phyloP scores from a whole-genome alignment of 2,888 invertebrate species.

The Tanypteryx hageni region DNA sequence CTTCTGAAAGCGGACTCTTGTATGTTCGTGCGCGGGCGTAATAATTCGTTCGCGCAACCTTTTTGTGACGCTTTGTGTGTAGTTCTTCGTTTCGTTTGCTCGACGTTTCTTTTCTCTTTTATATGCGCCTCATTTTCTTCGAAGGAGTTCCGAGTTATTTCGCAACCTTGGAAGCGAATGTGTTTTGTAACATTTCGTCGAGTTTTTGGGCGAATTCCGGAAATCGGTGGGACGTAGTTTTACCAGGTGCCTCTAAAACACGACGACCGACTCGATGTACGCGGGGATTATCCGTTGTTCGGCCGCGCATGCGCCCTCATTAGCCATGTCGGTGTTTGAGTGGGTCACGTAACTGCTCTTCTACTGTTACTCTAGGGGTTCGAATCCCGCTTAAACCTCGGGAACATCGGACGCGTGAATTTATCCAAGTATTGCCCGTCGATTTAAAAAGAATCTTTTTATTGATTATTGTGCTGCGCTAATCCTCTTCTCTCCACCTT shows the following conservation, averaged over 20 bases:
- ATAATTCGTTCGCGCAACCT: not conserved
- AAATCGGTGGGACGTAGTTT: not conserved
- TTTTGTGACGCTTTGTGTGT: not conserved
- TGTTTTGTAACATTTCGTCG: not conserved
- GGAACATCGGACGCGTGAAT: not conserved
- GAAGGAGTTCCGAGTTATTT: not conserved
- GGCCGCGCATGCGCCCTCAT: not conserved
- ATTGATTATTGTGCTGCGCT: too few species aligned
- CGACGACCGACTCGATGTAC: not conserved
- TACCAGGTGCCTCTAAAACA: not conserved
- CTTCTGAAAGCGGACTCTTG: not conserved
- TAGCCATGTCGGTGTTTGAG: constrained; percentile 33
- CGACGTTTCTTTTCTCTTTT: not conserved
- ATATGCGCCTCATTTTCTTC: not conserved
- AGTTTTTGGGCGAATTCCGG: not conserved
- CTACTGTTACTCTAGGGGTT: not conserved
- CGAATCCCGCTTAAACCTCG: not conserved
- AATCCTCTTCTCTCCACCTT: too few species aligned
- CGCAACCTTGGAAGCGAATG: not conserved
- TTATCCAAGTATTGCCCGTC: too few species aligned
- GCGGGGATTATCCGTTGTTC: not conserved
- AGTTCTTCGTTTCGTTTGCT: not conserved
- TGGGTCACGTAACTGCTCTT: constrained; percentile 58
- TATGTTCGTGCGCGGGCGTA: too few species aligned
- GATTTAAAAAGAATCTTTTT: too few species aligned